phyloP scores from a whole-genome alignment of 2,113 vertebrate species.

The Mus pahari region DNA sequence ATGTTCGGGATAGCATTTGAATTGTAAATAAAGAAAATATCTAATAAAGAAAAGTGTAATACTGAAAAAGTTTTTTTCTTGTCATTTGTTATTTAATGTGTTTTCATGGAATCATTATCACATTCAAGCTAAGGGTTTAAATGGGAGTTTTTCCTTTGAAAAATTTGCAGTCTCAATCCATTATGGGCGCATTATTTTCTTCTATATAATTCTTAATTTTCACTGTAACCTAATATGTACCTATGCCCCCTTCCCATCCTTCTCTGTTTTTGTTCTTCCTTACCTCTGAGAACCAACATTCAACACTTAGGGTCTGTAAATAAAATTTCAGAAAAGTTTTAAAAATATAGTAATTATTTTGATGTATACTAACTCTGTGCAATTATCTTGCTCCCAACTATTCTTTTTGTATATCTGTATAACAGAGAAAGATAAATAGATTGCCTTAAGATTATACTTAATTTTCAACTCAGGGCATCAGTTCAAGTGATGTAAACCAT shows the following conservation, averaged over 20 bases:
- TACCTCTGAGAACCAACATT: neutral
- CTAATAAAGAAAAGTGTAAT: too few species aligned
- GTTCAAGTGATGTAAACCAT: neutral
- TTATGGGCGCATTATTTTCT: neutral
- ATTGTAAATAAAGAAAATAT: too few species aligned
- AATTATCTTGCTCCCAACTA: neutral
- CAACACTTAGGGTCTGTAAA: neutral
- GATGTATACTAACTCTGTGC: neutral
- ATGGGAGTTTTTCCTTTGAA: neutral
- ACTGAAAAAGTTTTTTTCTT: too few species aligned
- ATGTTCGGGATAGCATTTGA: too few species aligned
- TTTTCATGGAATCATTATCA: neutral
- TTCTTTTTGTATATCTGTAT: neutral
- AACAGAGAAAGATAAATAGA: neutral
- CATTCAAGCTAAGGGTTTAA: neutral
- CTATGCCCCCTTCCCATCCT: accelerated
- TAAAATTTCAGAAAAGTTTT: neutral
- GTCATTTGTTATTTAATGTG: neutral
- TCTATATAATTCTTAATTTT: neutral
- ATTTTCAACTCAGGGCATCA: neutral
- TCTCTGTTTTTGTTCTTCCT: too few species aligned
- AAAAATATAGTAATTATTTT: neutral
- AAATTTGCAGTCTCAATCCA: neutral
- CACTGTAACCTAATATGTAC: neutral
- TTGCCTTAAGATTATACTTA: neutral